A percentile compares a stretch with the other conserved stretches of the same genome.
These are phyloP conservation scores for Drosophila obscura DNA, from an alignment of 1,140 invertebrate species.

Conservation along the genomic window DNA sequence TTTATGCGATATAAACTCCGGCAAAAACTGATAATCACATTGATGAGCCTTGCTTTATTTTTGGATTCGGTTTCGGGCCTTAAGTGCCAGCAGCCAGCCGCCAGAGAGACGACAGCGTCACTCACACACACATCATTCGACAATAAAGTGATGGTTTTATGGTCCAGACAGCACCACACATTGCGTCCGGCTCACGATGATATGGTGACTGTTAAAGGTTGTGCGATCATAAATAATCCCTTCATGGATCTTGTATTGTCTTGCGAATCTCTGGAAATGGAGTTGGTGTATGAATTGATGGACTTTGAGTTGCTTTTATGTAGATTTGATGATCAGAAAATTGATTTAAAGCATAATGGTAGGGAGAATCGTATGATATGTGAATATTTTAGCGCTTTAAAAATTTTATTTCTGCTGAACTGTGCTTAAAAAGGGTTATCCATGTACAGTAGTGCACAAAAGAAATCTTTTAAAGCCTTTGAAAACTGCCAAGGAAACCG, in stretches of 20 bases:
- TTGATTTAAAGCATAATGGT: too few species aligned
- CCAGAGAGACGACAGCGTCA: conserved; percentile 44
- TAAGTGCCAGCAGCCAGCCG: conserved; percentile 47
- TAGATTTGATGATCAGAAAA: too few species aligned
- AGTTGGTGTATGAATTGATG: not conserved
- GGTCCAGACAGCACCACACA: conserved; percentile 31
- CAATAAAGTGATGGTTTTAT: conserved; percentile 73
- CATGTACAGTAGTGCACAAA: too few species aligned
- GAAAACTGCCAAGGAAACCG: too few species aligned
- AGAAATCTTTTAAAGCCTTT: too few species aligned
- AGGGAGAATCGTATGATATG: too few species aligned
- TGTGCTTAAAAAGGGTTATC: too few species aligned
- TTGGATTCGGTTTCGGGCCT: conserved; percentile 47
- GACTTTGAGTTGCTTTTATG: too few species aligned
- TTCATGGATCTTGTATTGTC: not conserved
- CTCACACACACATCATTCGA: conserved; percentile 48
- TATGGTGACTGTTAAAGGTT: conserved; percentile 36
- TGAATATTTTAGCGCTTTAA: too few species aligned
- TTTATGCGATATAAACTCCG: conserved; percentile 63
- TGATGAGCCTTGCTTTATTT: conserved; percentile 72
- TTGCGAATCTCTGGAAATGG: not conserved
- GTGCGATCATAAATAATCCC: conserved; percentile 52
- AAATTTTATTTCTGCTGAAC: too few species aligned
- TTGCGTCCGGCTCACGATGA: conserved; percentile 37
- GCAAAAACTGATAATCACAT: conserved; percentile 58